Evolutionary conservation across 2,113 vertebrate species (phyloP), one percentile per base, ranked within the genome.

Genomic region (Muntiacus reevesi): DNA sequence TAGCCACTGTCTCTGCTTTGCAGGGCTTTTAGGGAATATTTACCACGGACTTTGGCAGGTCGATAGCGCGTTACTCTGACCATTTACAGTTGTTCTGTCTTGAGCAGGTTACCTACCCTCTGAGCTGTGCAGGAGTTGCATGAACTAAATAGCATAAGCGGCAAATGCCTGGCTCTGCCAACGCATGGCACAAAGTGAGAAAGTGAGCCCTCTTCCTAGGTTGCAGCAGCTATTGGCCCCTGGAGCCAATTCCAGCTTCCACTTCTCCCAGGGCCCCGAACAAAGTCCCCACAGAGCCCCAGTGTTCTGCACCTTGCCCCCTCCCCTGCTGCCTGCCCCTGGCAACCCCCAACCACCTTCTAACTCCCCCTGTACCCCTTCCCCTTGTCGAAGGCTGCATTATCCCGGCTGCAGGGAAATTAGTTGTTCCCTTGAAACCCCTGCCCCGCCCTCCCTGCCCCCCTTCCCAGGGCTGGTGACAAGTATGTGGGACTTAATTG

Each of bases 401-500:
- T 97, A 98, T 98, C 90, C n/a, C 78, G 94, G 96, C 95, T 82
- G 97, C 97, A 96, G 98, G 85, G 0, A 40, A 86, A 90, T 98
- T 91, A 93, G 97, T 97, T 96, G 96, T 96, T 97, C 97, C 93
- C 97, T 97, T 97, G 96, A 97, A 98, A 89, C 91, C 88, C 94
- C 67, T 54, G 5, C 54, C 36, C 25, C 95, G 27, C 93, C 93
- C 59, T 97, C 95, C 95, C 97, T 81, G 95, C 93, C 86, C 95
- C 97, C 97, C 98, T 94, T 96, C 76, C 94, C 47, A 25, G 71
- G 91, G 97, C 97, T 97, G 97, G 98, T 99, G 99, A 99, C 99
- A 99, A 97, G 98, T 40, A 67, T 93, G 82, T 97, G 97, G 95
- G 89, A 98, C 98, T 99, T 98, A 98, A 99, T 98, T 98, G 98